Conservation (phyloP, 2,797 vertebrate species). For the Chaetophractus vellerosus region DNA sequence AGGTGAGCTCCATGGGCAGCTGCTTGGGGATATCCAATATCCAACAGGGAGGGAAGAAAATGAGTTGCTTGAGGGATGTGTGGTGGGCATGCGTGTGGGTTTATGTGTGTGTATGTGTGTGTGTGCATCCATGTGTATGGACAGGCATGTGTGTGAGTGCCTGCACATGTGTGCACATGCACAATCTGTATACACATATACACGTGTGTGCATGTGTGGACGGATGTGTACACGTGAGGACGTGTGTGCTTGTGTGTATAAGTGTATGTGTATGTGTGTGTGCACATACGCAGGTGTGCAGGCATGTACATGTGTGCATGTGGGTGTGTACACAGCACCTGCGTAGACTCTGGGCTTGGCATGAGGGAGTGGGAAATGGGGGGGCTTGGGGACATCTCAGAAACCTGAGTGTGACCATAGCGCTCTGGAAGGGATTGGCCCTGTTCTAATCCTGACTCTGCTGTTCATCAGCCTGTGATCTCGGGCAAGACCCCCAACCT, state of each 20-base stretch:
- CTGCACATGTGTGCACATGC: too few relatives aligned
- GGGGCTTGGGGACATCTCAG: not conserved
- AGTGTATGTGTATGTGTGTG: not conserved
- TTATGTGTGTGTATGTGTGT: too few relatives aligned
- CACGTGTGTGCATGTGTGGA: too few relatives aligned
- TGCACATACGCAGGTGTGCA: too few relatives aligned
- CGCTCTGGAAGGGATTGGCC: not conserved
- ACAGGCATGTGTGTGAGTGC: rapidly evolving
- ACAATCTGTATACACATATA: too few relatives aligned
- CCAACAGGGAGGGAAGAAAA: not conserved
- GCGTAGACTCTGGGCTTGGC: not conserved
- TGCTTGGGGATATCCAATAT: not conserved
- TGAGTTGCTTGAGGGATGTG: not conserved
- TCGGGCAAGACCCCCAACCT: not conserved
- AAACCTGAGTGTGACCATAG: not conserved
- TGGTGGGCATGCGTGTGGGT: rapidly evolving
- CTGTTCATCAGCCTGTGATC: not conserved
- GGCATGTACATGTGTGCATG: rapidly evolving
- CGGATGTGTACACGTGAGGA: too few relatives aligned
- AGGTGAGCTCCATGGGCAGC: constrained; percentile 90
- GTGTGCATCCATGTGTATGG: too few relatives aligned
- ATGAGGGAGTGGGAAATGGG: not conserved
- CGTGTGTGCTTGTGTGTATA: too few relatives aligned
- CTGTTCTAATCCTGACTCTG: not conserved
- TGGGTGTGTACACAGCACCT: not conserved